Evolutionary conservation across 2,113 vertebrate genomes (phyloP), one percentile per base, ranked within the genome.

Genomic region (Murina feae): DNA sequence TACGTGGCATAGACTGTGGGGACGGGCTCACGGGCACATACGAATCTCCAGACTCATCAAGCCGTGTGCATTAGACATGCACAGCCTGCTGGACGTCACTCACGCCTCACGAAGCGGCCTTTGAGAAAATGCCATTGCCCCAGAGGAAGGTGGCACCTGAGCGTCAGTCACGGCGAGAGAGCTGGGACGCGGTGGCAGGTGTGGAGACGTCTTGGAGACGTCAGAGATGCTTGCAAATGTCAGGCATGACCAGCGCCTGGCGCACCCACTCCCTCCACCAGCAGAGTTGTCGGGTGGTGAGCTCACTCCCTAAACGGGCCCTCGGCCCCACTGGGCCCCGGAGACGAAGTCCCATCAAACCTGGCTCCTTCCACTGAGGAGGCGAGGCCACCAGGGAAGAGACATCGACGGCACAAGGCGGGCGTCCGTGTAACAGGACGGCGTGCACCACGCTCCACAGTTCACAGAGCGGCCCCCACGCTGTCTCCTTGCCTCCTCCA

Each of bases 361-460:
- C 53, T 25, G 53, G 58, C 3, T n/a, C 93, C 20, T 1, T 12
- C 35, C 60, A 18, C 28, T 0, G 0, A 16, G 47, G 23, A 71
- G 30, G 12, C 8, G 18, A 53, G 65, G 44, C 65, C 32, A 1
- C 0, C 20, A 1, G 28, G 20, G 60, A 3, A 78, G 51, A 23
- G 49, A 7, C 9, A 21, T 1, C 17, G 0, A 30, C 2, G 16
- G 30, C 84, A n/a, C 18, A 1, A 23, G 47, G 30, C 0, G 0
- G 4, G 2, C 76, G 2, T 5, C 32, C 1, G 20, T n/a, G 0
- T 0, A 1, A 7, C 18, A 7, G 1, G 9, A 14, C 32, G 0
- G 2, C 0, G 0, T 0, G 20, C 4, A 0, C 85, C 4, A 0
- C 51, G 14, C 55, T 5, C 39, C 18, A 35, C 23, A 12, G 75